Evolutionary conservation across 2,888 invertebrate genomes (phyloP), one percentile per base, ranked within the genome.

Genomic region (Troglohyphantes excavatus): DNA sequence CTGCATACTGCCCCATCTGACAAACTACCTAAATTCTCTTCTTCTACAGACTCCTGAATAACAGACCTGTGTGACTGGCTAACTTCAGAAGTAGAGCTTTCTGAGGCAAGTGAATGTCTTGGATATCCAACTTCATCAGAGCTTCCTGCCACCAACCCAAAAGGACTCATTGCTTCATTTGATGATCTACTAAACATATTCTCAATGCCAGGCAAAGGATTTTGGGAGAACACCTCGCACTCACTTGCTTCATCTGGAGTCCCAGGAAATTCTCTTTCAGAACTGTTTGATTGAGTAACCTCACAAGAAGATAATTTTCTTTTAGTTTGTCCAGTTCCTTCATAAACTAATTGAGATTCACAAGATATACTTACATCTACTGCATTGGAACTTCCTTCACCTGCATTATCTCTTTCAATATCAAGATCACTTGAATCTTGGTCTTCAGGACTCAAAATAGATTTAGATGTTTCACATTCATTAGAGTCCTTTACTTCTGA

Each of bases 261-360:
- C 13, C 21, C 26, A 33, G 27, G n/a, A 43, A 26, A 63, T n/a
- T 46, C 53, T 43, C 11, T 19, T 46, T 83, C 72, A 21, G 83
- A 83, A 83, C 43, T 73, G 5, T 23, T 63, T 7, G 83, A 83
- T 19, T 83, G 83, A 23, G 83, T 63, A n/a, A 65, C 83, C 63
- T 83, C 83, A 63, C 73, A 83, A 13, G 83, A 83, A 2, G 82
- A 83, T 13, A 65, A 46, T 29, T 83, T 83, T n/a, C 65, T 73
- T 21, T 43, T 11, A 29, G 7, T 23, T 19, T 29, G 33, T 23
- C 6, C 59, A 33, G n/a, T 17, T 33, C 21, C 17, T 17, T 33
- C 53, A 46, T 2, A 21, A 29, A n/a, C 2, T 68, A 33, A 21
- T 7, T 5, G 5, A 23, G n/a, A n/a, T n/a, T 67, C 19, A 29